Evolutionary conservation across 1,140 invertebrate genomes (phyloP), one percentile per base, ranked within the genome.

Genomic region (Ostrea denselamellosa): DNA sequence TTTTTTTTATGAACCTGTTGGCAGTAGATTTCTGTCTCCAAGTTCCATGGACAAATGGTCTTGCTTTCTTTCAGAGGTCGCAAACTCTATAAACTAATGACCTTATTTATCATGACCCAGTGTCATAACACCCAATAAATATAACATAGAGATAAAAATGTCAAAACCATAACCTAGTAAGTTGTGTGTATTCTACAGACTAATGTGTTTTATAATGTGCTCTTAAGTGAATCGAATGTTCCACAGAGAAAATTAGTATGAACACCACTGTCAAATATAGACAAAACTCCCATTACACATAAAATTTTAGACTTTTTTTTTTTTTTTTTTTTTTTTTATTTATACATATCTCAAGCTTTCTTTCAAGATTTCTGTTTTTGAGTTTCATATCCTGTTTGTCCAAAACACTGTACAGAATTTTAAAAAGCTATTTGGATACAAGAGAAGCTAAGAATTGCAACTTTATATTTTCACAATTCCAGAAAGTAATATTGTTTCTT

Each of bases 381-480:
- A 62, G 7, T 7, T n/a, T 62, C 14, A 17, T 62, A 19, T 19
- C 34, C 34, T 44, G 34, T 62, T 62, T n/a, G 7, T 62, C 56
- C 56, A 62, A 62, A 44, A 62, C n/a, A 62, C 17, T 62, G 56
- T 62, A 62, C 56, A 62, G 56, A 44, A 62, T 62, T n/a, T n/a
- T 62, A 62, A 62, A 62, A n/a, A 62, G n/a, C 7, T 62, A n/a
- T 58, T 44, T 62, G 17, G 56, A 62, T 0, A 62, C 56, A 19
- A 44, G 2, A 44, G 34, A 44, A 44, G 34, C 5, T 44, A 44
- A 44, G 34, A 44, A 44, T 5, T 44, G 34, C 34, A 44, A 5
- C 34, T 5, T 2, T 2, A 44, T 44, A 44, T 44, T 44, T 1
- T 44, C 34, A 44, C 34, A 44, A 44, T 44, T 44, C 34, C 34